Base-by-base conservation (phyloP, 92 coral and sea anemone genomes). In the Chrysogorgia sp. region DNA sequence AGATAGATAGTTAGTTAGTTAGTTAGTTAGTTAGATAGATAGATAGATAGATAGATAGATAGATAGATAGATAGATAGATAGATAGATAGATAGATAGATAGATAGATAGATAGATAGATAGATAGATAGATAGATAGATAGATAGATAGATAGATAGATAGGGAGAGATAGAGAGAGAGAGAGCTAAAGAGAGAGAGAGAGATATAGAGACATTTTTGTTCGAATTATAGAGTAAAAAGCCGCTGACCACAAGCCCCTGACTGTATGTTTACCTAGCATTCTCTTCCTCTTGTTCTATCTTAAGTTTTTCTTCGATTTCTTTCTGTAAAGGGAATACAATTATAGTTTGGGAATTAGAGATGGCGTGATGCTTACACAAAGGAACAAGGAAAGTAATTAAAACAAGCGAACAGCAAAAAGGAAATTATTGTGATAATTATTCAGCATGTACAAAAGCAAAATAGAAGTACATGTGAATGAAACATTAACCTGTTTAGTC, bases 401-500 rank as follows among this genome's bases (percentile, higher is more conserved):
- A 21, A 45, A 40, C 35, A 22, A 37, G 19, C 49, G 14, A 58
- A 19, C 17, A 58, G 15, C 2, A 17, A 8, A 41, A n/a, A 1
- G 37, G 0, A 32, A 12, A 29, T 10, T 32, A 58, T 25, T 17
- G 32, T 52, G 10, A 26, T 4, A 3, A 52, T 2, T 52, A 52
- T 3, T 67, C 3, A 58, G 85, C 25, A 68, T 81, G 65, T 3
- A 35, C 30, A 50, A 70, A 68, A 5, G 41, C 59, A 13, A 14
- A 67, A 25, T 43, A 12, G 32, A 23, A 47, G 7, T 48, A 10
- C 32, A 49, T 71, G 15, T 45, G 4, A 67, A 12, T 35, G 34
- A 33, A 33, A 32, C 12, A 67, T 35, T 14, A 33, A 72, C 79
- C 55, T 93, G 90, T 63, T 96, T 93, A 9, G 91, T 91, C 61